These are phyloP conservation scores for Tenthredo mesomela DNA, from an alignment of 2,888 invertebrate genomes.

Conservation along the genomic window DNA sequence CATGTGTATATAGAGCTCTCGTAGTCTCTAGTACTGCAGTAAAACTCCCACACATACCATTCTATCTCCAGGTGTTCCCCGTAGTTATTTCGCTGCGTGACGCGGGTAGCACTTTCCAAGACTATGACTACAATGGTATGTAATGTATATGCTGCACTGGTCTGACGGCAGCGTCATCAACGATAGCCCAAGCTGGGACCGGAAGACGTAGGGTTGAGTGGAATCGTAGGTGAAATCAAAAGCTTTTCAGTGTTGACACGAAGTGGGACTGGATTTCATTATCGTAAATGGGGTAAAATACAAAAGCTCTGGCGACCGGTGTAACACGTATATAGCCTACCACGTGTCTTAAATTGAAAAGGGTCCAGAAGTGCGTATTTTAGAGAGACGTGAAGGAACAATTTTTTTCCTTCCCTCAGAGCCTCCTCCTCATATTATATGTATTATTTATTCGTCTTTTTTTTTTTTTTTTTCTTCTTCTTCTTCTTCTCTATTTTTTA, in stretches of 20 bases:
- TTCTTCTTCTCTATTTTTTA: not conserved
- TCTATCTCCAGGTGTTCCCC: conserved; percentile 19
- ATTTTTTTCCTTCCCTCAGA: conserved; percentile 15
- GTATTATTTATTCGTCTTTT: not conserved
- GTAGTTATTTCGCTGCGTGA: conserved; percentile 50
- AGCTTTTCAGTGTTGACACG: conserved; percentile 52
- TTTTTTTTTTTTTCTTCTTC: not conserved
- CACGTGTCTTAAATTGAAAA: conserved; percentile 49
- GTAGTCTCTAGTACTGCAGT: not conserved
- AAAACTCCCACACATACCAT: not conserved
- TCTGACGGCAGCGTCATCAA: conserved; percentile 37
- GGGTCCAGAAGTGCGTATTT: conserved; percentile 40
- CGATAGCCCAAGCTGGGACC: conserved; percentile 36
- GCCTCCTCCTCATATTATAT: conserved; percentile 8
- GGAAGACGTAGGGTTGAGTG: conserved; percentile 36
- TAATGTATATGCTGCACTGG: conserved; percentile 5
- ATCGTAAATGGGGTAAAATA: conserved; percentile 47
- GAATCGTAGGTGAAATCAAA: conserved; percentile 47
- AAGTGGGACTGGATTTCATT: conserved; percentile 47
- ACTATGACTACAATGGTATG: conserved; percentile 25
- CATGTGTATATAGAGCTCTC: not conserved
- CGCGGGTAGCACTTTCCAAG: conserved; percentile 42
- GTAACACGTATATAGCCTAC: conserved; percentile 44
- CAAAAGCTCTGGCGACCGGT: conserved; percentile 43
- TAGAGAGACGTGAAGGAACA: conserved; percentile 3